These are phyloP conservation scores for Balearica regulorum DNA, from an alignment of 2,797 vertebrate genomes.

Conservation along the genomic window DNA sequence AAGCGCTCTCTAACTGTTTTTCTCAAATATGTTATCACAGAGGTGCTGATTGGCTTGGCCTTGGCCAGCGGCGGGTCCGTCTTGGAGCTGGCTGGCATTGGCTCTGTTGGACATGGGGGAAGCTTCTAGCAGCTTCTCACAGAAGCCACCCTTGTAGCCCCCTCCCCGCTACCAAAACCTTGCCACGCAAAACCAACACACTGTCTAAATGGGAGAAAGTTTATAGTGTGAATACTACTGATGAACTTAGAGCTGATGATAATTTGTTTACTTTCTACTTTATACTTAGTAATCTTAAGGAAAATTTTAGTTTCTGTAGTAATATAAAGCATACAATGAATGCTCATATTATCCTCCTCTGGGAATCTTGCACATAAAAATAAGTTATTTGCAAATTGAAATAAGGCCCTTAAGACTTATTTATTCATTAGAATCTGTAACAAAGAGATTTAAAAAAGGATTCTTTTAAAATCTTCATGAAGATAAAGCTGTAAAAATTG, in stretches of 20 bases:
- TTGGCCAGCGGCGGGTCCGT: no score
- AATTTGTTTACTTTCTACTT: neutral
- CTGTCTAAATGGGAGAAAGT: neutral
- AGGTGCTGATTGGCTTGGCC: no score
- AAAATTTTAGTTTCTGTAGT: neutral
- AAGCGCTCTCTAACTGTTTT: no score
- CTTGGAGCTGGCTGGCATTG: no score
- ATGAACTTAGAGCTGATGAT: neutral
- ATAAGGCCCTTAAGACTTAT: neutral
- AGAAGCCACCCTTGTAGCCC: no score
- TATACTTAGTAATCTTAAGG: neutral
- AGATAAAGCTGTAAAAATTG: neutral
- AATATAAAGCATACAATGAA: neutral
- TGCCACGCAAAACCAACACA: no score
- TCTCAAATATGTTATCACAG: no score
- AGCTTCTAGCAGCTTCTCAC: no score
- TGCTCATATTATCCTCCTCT: neutral
- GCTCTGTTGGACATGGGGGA: no score
- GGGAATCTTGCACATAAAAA: neutral
- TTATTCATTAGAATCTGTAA: neutral
- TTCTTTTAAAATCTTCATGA: neutral
- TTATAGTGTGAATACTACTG: neutral
- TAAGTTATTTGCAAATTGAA: neutral
- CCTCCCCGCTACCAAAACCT: no score
- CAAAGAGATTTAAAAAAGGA: neutral